phyloP scores from a whole-genome alignment of 2,797 vertebrate species.

The Rallus crepitans region DNA sequence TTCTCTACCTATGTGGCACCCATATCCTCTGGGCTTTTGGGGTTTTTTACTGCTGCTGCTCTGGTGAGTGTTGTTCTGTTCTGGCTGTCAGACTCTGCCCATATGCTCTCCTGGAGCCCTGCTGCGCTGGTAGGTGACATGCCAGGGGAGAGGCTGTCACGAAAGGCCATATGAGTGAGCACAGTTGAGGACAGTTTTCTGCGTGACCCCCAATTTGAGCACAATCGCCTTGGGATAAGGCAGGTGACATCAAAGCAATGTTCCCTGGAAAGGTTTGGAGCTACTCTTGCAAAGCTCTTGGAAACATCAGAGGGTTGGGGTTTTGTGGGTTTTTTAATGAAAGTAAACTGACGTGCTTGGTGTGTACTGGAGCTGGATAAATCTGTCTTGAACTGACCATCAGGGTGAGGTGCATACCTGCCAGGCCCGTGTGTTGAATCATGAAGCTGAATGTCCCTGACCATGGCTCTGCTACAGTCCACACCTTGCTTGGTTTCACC shows the following conservation, averaged over 20 bases:
- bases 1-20: not conserved
- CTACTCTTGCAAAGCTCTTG: not conserved
- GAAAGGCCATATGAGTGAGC: rapidly evolving
- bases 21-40: not conserved
- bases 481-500: not conserved
- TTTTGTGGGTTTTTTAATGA: too few species aligned
- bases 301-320: not conserved
- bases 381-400: not conserved
- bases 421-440: not conserved
- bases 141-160: not conserved
- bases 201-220: not conserved
- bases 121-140: not conserved
- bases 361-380: not conserved
- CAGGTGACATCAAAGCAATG: not conserved
- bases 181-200: not conserved
- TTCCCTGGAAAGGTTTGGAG: not conserved
- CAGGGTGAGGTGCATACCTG: not conserved
- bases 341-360: not conserved
- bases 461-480: not conserved
- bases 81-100: rapidly evolving
- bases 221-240: not conserved
- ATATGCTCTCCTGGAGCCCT: not conserved
- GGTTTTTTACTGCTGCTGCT: not conserved
- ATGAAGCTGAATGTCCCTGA: not conserved
- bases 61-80: not conserved